A percentile compares a stretch with the other conserved stretches of the same genome.
phyloP scores from a whole-genome alignment of 2,797 vertebrate genomes.

The Chelon auratus region DNA sequence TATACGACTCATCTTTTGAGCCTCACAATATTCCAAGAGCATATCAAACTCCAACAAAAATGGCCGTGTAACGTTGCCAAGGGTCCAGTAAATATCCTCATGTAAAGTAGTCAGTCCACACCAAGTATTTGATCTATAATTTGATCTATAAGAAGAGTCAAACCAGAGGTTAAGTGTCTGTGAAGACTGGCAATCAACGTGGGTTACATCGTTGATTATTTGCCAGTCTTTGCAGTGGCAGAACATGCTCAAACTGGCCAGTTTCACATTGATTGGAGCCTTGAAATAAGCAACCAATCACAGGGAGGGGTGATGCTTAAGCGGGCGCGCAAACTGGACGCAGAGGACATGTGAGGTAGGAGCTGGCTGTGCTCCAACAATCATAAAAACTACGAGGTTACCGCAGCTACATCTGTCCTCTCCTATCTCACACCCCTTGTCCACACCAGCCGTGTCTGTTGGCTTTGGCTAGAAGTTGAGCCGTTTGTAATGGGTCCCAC shows the following conservation, averaged over 20 bases:
- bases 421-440: constrained; percentile 18
- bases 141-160: too few relatives aligned
- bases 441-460: constrained; percentile 12
- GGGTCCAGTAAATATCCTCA: too few relatives aligned
- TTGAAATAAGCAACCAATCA: neutral
- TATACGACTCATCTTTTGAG: too few relatives aligned
- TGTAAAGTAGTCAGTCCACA: too few relatives aligned
- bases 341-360: neutral
- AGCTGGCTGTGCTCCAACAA: neutral
- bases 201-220: too few relatives aligned
- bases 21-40: too few relatives aligned
- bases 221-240: too few relatives aligned
- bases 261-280: neutral
- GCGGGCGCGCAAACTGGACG: neutral
- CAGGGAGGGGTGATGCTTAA: neutral
- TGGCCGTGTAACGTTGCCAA: too few relatives aligned
- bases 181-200: too few relatives aligned
- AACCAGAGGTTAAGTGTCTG: too few relatives aligned
- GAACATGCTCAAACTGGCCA: neutral
- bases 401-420: constrained; percentile 11
- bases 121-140: too few relatives aligned
- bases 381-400: constrained; percentile 2
- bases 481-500: constrained; percentile 38
- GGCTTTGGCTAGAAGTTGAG: constrained; percentile 20
- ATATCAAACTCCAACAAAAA: too few relatives aligned